phyloP scores from a whole-genome alignment of 2,797 vertebrate species.

The Pantherophis alleghaniensis region DNA sequence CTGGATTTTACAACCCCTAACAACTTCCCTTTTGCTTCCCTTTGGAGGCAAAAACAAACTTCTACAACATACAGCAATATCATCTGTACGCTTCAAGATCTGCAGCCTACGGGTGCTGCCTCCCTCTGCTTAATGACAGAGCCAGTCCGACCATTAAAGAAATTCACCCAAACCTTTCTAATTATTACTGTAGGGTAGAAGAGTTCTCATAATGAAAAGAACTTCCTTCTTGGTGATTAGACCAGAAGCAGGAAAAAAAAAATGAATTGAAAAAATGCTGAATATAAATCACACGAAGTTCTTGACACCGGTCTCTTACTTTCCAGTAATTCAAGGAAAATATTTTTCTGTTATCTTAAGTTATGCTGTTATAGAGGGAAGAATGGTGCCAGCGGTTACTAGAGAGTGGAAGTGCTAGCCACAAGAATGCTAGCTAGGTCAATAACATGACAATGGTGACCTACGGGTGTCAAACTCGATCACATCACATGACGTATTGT shows the following conservation, averaged over 20 bases:
- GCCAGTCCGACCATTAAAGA: neutral
- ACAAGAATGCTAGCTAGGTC: neutral
- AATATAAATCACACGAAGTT: neutral
- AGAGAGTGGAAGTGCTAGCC: neutral
- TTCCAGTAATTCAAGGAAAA: slow-evolving; percentile 4
- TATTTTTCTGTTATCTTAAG: neutral
- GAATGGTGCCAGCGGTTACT: neutral
- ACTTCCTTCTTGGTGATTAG: neutral
- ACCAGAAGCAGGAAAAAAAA: neutral
- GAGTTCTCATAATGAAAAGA: neutral
- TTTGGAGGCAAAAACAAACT: neutral
- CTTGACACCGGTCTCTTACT: neutral
- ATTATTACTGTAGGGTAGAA: neutral
- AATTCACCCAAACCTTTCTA: neutral
- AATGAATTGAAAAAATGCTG: neutral
- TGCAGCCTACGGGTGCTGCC: neutral
- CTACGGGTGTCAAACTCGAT: neutral
- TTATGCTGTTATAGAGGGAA: neutral
- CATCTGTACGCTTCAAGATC: neutral
- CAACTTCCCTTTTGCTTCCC: neutral
- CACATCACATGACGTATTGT: rapidly evolving
- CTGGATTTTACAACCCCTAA: neutral
- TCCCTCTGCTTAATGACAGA: neutral
- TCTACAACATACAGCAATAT: neutral
- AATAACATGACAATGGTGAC: neutral